Evolutionary conservation across 64 coral and sea anemone genomes (phyloP), one percentile per base, ranked within the genome.

Genomic region (Acropora tenuis): DNA sequence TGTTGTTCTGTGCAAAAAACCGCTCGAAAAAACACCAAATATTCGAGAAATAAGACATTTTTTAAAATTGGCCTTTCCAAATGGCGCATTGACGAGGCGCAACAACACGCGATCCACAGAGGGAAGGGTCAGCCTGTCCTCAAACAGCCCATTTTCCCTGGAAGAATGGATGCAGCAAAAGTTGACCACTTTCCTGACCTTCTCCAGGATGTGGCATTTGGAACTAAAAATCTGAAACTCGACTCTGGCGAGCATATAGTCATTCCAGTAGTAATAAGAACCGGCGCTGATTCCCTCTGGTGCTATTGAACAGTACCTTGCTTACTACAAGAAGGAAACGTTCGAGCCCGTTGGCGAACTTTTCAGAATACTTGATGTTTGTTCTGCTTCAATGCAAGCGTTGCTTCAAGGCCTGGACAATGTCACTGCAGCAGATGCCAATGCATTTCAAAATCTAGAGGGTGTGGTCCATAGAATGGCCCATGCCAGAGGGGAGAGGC

Each of bases 301-400:
- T 16, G 63, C 60, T 43, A 77, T 77, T 41, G 41, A 49, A 11
- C 83, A 74, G 20, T 87, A 87, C 63, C 8, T 5, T 17, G 63
- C 20, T 49, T 87, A 87, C 68, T 87, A 75, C 15, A 57, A 49
- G 11, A 3, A 60, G 11, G 48, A 41, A 12, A 48, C 53, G 41
- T 89, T 89, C 49, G 63, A 89, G 5, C 74, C 87, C 11, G 73
- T 74, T 15, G 78, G 87, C 47, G 87, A 89, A 18, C 75, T 89
- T 40, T 89, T 58, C 20, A 89, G 87, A 43, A 89, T 89, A 48
- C n/a, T 89, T 17, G 49, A 89, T 45, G 87, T 89, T 41, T 89
- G 58, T 63, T 76, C 78, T 89, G 65, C 74, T 78, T 11, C 55
- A 50, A 1, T 20, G 73, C 40, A 30, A 67, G 48, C 52, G 48